Base-by-base conservation (phyloP, 1,140 invertebrate species). In the Drosophila miranda region DNA sequence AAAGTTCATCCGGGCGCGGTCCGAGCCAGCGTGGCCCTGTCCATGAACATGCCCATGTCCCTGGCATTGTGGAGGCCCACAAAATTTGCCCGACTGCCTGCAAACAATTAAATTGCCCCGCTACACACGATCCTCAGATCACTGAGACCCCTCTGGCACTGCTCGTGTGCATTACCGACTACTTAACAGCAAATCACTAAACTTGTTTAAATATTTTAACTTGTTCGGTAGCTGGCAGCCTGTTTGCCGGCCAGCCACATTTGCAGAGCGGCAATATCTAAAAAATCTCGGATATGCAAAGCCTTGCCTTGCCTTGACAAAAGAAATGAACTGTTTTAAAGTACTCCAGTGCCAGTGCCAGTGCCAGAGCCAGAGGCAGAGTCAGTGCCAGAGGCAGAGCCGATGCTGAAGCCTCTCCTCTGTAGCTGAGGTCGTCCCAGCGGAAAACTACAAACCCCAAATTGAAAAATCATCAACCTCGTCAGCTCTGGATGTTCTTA, bases 251-350 rank as follows among this genome's bases (percentile, higher is more conserved):
- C 52, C 73, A 69, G 78, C 57, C 64, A 60, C 79, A 82, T 83
- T 84, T 84, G 76, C 72, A 59, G 54, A 78, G 82, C 82, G 82
- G 82, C 82, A 82, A 87, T 82, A 81, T 72, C 75, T 51, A 57
- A 86, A 87, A 74, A 64, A 64, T 45, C 58, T 64, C 49, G 43
- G 19, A 68, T 64, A 68, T 58, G 58, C 72, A 42, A 58, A 62
- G 16, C 16, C 16, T 16, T 16, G 16, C 16, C 16, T 16, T 16
- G 77, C 78, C 82, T 87, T 82, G 82, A 82, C 82, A 87, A 86
- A 86, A 86, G 82, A 87, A 87, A 81, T 86, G 82, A 86, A 86
- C 82, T 86, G 82, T 87, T 86, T 86, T 87, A 86, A 81, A 87
- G 82, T 87, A 82, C 74, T 86, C 64, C 81, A 38, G 34, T 11